Conservation (phyloP, 2,888 invertebrate species). For the Campoletis raptor region DNA sequence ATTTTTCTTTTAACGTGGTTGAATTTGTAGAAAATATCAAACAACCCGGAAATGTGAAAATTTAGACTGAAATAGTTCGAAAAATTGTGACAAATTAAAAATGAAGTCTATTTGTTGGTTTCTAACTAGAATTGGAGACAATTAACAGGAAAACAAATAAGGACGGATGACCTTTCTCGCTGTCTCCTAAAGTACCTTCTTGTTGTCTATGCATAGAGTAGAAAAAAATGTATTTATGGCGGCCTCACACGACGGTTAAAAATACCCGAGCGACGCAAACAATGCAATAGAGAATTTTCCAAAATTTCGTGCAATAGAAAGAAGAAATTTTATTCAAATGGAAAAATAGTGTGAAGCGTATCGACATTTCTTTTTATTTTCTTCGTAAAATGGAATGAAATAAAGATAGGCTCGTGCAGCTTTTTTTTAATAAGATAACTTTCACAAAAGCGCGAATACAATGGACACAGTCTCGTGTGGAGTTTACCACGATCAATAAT, state of each 20-base stretch:
- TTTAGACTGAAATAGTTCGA: not conserved
- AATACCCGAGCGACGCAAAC: not conserved
- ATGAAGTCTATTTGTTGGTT: not conserved
- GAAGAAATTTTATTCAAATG: not conserved
- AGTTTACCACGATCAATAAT: constrained; percentile 58
- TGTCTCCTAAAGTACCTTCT: not conserved
- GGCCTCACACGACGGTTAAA: not conserved
- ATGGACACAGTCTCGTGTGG: constrained; percentile 30
- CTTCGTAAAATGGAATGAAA: not conserved
- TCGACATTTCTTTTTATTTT: not conserved
- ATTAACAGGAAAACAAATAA: not conserved
- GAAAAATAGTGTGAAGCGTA: not conserved
- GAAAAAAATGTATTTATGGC: constrained; percentile 4
- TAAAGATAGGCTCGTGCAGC: not conserved
- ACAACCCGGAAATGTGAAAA: not conserved
- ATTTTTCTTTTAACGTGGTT: too few relatives aligned
- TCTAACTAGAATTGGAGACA: not conserved
- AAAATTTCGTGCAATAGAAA: not conserved
- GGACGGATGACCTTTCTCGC: not conserved
- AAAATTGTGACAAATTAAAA: not conserved
- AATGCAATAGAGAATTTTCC: not conserved
- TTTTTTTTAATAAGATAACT: not conserved
- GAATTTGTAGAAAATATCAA: not conserved
- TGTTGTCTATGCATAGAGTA: not conserved
- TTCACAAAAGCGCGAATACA: constrained; percentile 15